phyloP scores from a whole-genome alignment of 64 coral and sea anemone species.

The Montipora foliosa region DNA sequence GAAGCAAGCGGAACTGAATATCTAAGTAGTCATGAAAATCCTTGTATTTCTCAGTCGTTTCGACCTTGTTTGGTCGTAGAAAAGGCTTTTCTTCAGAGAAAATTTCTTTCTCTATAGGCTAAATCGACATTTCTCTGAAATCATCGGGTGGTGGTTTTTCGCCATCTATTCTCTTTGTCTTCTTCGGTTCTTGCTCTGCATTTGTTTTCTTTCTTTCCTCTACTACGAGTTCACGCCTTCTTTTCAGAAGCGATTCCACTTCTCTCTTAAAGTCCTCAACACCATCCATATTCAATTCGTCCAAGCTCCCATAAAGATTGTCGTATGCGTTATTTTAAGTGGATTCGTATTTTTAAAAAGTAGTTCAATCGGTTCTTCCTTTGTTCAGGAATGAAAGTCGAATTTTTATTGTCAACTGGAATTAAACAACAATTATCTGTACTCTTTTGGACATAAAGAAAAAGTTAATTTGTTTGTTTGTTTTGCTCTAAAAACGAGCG shows the following conservation, averaged over 20 bases:
- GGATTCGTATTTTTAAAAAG: too few species aligned
- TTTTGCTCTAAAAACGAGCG: too few species aligned
- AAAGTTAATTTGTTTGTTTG: too few species aligned
- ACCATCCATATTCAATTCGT: slow-evolving; percentile 40
- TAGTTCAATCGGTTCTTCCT: too few species aligned
- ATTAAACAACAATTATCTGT: too few species aligned
- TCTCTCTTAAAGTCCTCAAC: slow-evolving; percentile 55
- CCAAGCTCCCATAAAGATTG: slow-evolving; percentile 55
- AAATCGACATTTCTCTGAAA: slow-evolving; percentile 73
- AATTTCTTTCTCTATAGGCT: slow-evolving; percentile 69
- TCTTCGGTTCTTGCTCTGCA: background rate
- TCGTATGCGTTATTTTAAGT: too few species aligned
- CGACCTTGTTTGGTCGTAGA: slow-evolving; percentile 74
- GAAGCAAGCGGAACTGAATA: slow-evolving; percentile 82
- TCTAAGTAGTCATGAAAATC: slow-evolving; percentile 78
- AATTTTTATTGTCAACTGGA: too few species aligned
- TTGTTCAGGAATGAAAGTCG: too few species aligned
- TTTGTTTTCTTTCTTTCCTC: slow-evolving; percentile 28
- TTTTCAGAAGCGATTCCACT: slow-evolving; percentile 53
- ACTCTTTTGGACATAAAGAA: too few species aligned
- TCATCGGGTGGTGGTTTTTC: slow-evolving; percentile 69
- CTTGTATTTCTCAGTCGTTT: slow-evolving; percentile 49
- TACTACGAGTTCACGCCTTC: slow-evolving; percentile 47
- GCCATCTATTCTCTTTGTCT: background rate
- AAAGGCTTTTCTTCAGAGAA: slow-evolving; percentile 54